Percentiles rank a stretch among this genome's conserved stretches.
Conservation (phyloP, 1,140 invertebrate species). For the Drosophila suzukii region DNA sequence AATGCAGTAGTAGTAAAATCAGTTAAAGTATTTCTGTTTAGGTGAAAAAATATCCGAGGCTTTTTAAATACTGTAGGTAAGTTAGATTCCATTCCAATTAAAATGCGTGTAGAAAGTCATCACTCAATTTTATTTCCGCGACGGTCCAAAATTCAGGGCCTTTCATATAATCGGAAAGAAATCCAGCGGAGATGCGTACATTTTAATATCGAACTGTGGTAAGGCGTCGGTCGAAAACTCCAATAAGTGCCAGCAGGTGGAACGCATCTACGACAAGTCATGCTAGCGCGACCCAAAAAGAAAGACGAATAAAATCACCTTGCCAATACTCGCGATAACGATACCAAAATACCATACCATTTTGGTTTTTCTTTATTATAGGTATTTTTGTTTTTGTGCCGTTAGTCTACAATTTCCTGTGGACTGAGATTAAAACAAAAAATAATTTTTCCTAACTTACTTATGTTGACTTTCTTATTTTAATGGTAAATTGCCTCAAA, state of each 20-base stretch:
- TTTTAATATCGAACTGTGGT: slow-evolving; percentile 59
- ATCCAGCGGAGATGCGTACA: slow-evolving; percentile 20
- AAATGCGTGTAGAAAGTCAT: no score
- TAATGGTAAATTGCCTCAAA: no score
- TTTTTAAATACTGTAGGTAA: no score
- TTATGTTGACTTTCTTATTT: slow-evolving; percentile 5
- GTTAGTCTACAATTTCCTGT: slow-evolving; percentile 65
- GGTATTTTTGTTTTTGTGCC: slow-evolving; percentile 24
- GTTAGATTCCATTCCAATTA: no score
- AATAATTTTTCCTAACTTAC: slow-evolving; percentile 10
- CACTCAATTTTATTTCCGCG: no score
- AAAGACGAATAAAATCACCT: slow-evolving; percentile 32
- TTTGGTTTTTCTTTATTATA: slow-evolving; percentile 21
- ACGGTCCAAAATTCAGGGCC: slow-evolving; percentile 28
- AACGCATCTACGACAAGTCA: slow-evolving; percentile 65
- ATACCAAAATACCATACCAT: slow-evolving; percentile 32
- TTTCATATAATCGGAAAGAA: slow-evolving; percentile 45
- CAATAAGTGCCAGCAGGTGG: slow-evolving; percentile 56
- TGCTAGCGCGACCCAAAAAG: slow-evolving; percentile 16
- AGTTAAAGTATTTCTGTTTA: no score
- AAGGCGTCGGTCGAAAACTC: slow-evolving; percentile 25
- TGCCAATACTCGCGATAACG: slow-evolving; percentile 37
- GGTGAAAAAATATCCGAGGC: no score
- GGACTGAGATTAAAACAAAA: slow-evolving; percentile 53
- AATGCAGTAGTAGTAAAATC: no score